A percentile compares a stretch with the other conserved stretches of the same genome.
phyloP scores from a whole-genome alignment of 1,140 invertebrate genomes.

The Pteromalus puparum region DNA sequence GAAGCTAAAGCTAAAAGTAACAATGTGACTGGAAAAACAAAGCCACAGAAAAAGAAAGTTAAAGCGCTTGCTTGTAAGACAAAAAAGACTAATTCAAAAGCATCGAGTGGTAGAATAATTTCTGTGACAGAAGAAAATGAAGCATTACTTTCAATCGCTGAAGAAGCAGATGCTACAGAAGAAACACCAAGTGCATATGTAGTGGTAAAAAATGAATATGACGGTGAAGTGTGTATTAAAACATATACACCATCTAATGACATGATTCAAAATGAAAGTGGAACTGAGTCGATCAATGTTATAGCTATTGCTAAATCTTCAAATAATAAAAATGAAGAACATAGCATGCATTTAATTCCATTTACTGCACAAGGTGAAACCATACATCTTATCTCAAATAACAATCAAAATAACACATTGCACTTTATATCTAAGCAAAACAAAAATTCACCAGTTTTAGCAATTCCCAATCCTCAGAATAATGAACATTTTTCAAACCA shows the following conservation, averaged over 20 bases:
- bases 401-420: slow-evolving; percentile 61
- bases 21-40: slow-evolving; percentile 60
- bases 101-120: slow-evolving; percentile 40
- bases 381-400: slow-evolving; percentile 50
- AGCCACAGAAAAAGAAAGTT: slow-evolving; percentile 61
- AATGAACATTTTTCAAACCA: slow-evolving; percentile 67
- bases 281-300: slow-evolving; percentile 31
- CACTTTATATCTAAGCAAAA: slow-evolving; percentile 70
- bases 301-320: slow-evolving; percentile 43
- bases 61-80: slow-evolving; percentile 51
- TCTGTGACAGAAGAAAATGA: slow-evolving; percentile 58
- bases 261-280: background rate
- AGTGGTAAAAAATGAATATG: slow-evolving; percentile 52
- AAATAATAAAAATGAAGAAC: slow-evolving; percentile 11
- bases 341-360: slow-evolving; percentile 48
- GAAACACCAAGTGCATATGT: slow-evolving; percentile 53
- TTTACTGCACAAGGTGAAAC: slow-evolving; percentile 22
- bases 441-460: slow-evolving; percentile 63
- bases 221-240: slow-evolving; percentile 33
- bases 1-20: slow-evolving; percentile 72
- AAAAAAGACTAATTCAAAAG: slow-evolving; percentile 9
- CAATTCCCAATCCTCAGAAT: slow-evolving; percentile 66
- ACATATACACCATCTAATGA: background rate
- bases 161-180: slow-evolving; percentile 45
- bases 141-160: slow-evolving; percentile 63